Evolutionary conservation across 2,888 invertebrate genomes (phyloP).

Genomic region (Eugnorisma glareosa): DNA sequence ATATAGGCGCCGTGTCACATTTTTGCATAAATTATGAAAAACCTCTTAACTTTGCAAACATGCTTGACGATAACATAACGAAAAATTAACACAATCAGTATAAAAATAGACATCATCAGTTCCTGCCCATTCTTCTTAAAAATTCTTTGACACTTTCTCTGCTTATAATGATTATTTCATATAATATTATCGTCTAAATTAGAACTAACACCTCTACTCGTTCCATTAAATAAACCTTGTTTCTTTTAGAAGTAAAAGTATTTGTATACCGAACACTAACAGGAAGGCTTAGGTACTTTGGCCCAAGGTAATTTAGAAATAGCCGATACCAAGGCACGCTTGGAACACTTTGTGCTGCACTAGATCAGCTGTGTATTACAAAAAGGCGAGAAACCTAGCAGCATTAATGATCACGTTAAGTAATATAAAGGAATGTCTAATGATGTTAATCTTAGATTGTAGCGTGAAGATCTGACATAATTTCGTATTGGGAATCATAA

Average conservation of each 20-base stretch:
- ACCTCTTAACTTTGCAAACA: not conserved
- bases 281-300: slow-evolving; percentile 58
- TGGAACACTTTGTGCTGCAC: slow-evolving; percentile 66
- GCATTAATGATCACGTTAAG: slow-evolving; percentile 69
- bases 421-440: slow-evolving; percentile 53
- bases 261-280: slow-evolving; percentile 54
- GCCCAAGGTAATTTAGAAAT: slow-evolving; percentile 61
- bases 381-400: slow-evolving; percentile 66
- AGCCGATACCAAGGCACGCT: slow-evolving; percentile 68
- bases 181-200: not conserved
- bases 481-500: slow-evolving; percentile 16
- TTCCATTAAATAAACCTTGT: slow-evolving; percentile 22
- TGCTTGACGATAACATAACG: slow-evolving; percentile 7
- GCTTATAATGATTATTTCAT: not conserved
- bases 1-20: slow-evolving; percentile 26
- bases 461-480: slow-evolving; percentile 26
- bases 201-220: not conserved
- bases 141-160: not conserved
- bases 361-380: slow-evolving; percentile 68
- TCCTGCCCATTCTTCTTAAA: not conserved
- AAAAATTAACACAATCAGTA: slow-evolving; percentile 8
- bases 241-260: slow-evolving; percentile 55
- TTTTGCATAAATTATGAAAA: slow-evolving; percentile 35
- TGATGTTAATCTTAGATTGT: slow-evolving; percentile 39
- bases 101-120: slow-evolving; percentile 17